Evolutionary conservation across 2,113 vertebrate species (phyloP).

Genomic region (Xenus cinereus): DNA sequence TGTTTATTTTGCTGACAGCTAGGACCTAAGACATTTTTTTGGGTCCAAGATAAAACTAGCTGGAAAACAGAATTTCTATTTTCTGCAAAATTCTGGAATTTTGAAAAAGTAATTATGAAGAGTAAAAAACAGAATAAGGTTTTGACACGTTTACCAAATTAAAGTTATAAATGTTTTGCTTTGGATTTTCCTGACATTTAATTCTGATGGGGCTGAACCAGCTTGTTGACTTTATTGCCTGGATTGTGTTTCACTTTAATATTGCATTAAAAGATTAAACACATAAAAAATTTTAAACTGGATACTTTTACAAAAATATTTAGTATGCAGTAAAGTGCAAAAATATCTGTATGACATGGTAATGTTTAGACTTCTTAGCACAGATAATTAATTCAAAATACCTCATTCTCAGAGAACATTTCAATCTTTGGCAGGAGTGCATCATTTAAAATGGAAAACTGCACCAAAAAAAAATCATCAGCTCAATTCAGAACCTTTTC

Average conservation of each 20-base stretch:
- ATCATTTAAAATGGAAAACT: not conserved
- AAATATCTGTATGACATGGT: not conserved
- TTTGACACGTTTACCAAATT: not conserved
- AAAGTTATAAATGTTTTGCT: not conserved
- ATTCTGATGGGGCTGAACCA: not conserved
- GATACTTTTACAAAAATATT: not conserved
- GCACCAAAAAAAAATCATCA: not conserved
- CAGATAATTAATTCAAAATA: not conserved
- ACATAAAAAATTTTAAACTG: not conserved
- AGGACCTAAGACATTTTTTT: not conserved
- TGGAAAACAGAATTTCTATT: not conserved
- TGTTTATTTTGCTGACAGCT: not conserved
- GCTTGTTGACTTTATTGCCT: not conserved
- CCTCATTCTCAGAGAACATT: not conserved
- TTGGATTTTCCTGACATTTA: not conserved
- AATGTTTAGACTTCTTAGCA: not conserved
- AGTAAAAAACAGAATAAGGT: not conserved
- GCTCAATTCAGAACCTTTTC: not conserved
- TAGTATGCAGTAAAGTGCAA: not conserved
- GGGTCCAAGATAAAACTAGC: not conserved
- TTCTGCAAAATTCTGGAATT: not conserved
- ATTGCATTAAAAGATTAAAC: not conserved
- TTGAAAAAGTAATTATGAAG: not conserved
- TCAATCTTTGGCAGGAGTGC: not conserved
- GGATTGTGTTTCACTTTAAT: not conserved